These are phyloP conservation scores for Andrena praecox DNA, from an alignment of 2,888 invertebrate species.

Conservation along the genomic window DNA sequence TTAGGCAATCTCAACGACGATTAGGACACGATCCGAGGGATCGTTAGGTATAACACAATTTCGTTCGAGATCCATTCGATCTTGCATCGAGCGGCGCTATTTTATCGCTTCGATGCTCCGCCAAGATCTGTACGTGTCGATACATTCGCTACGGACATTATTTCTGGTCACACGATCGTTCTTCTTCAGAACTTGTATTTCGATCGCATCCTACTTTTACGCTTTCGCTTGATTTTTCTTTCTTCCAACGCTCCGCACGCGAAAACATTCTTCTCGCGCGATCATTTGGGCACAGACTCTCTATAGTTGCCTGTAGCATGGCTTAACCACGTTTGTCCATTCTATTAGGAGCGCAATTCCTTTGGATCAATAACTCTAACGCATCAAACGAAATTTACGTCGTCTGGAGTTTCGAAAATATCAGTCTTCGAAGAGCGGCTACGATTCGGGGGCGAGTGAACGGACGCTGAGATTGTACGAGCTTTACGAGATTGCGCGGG, in stretches of 20 bases:
- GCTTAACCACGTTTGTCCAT: neutral
- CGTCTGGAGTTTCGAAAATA: constrained; percentile 2
- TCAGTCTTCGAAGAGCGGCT: constrained; percentile 54
- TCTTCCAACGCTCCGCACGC: neutral
- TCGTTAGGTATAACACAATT: constrained; percentile 39
- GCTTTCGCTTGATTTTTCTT: neutral
- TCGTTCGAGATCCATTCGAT: constrained; percentile 6
- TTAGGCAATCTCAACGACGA: constrained; percentile 63
- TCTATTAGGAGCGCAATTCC: constrained; percentile 52
- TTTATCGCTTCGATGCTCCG: neutral
- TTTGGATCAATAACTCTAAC: constrained; percentile 30
- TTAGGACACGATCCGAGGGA: constrained; percentile 56
- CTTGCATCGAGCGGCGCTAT: neutral
- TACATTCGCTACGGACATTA: neutral
- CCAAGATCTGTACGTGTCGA: neutral
- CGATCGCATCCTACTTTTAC: neutral
- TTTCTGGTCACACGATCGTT: neutral
- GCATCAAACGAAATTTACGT: constrained; percentile 22
- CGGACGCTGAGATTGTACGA: constrained; percentile 5
- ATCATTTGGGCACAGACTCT: neutral
- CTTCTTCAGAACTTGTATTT: neutral
- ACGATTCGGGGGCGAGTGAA: constrained; percentile 3
- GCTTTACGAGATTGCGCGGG: neutral
- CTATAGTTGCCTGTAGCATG: neutral
- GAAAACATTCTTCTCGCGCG: neutral